Base-by-base conservation (phyloP, 1,140 invertebrate species). In the Mylabris phalerata region DNA sequence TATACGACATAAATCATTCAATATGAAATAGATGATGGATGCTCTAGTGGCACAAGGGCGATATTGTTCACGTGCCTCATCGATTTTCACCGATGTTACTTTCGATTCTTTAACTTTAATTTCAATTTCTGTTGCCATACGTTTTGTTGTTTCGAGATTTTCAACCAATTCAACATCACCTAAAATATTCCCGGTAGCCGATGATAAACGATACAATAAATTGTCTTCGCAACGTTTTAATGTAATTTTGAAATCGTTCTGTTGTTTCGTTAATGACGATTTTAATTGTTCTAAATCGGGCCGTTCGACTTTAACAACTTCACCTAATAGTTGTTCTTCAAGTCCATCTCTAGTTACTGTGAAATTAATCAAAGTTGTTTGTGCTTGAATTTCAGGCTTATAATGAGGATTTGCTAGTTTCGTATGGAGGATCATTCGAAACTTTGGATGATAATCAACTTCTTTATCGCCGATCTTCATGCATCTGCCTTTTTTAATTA, bases 341-440 rank as follows among this genome's bases (percentile, higher is more conserved):
- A 98, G 77, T 45, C 80, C 92, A 74, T 94, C 90, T 65, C 84
- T 83, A 0, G 94, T 98, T 0, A 98, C 94, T 27, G 93, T 95
- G 69, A 96, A 97, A 73, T 96, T 95, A 50, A 97, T 95, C 3
- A 97, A 77, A 3, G 93, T 96, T 11, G 91, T 92, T 75, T 97
- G 93, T 0, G 94, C 94, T 75, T 98, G 94, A 83, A 97, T 92
- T 77, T 98, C 94, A 0, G 93, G 93, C 71, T 95, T 93, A 70
- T 96, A 98, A 75, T 96, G 93, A 4, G 93, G 94, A 78, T 96
- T 97, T 1, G 89, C 92, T 43, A 97, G 71, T 77, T 97, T 97
- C 1, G 94, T 97, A 70, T 97, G 94, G 0, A 97, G 71, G 59
- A 97, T 89, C 0, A 97, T 77, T n/a, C 85, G 81, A 74, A 97